Evolutionary conservation across 2,888 invertebrate species (phyloP).

Genomic region (Spisula subtruncata): DNA sequence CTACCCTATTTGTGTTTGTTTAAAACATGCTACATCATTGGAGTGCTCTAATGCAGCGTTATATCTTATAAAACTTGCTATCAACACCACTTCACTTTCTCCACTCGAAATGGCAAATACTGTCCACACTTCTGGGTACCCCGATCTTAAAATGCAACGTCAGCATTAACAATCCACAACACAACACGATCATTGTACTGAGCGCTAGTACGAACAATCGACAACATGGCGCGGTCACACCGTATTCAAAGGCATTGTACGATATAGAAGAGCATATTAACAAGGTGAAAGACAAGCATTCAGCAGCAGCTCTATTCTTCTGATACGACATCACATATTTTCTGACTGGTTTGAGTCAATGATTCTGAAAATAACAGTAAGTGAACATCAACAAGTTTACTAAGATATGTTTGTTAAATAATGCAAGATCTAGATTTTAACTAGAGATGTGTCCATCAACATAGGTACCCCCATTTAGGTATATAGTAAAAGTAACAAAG

Average conservation of each 20-base stretch:
- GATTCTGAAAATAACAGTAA: conserved; percentile 63
- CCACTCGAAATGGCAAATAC: too few relatives aligned
- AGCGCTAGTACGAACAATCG: background rate
- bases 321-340: conserved; percentile 65
- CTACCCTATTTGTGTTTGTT: too few relatives aligned
- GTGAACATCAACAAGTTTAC: background rate
- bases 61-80: too few relatives aligned
- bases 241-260: background rate
- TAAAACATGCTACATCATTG: too few relatives aligned
- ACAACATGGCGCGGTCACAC: background rate
- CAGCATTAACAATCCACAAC: background rate
- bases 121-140: too few relatives aligned
- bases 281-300: background rate
- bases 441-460: too few relatives aligned
- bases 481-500: too few relatives aligned
- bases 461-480: too few relatives aligned
- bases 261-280: background rate
- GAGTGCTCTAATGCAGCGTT: too few relatives aligned
- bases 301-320: conserved; percentile 49
- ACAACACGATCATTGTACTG: background rate
- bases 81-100: too few relatives aligned
- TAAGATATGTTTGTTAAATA: too few relatives aligned
- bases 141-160: background rate
- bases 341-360: conserved; percentile 63
- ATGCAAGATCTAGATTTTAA: too few relatives aligned